Base-by-base conservation (phyloP, 2,797 vertebrate genomes). In the Apogon hyalosoma region DNA sequence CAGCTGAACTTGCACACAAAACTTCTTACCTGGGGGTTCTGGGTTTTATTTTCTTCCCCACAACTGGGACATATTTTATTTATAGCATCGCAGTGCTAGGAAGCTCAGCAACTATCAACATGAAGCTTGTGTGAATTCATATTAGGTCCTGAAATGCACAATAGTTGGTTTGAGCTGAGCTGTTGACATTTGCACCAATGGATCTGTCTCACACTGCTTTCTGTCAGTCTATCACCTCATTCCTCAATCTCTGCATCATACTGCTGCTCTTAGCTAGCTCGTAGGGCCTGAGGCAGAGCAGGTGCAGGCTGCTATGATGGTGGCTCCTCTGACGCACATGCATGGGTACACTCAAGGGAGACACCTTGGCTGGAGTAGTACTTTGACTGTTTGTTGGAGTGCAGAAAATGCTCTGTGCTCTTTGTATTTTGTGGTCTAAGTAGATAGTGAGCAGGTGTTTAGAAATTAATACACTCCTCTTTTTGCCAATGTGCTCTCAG, bases 391-490 rank as follows among this genome's bases (percentile, higher is more conserved):
- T 79, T 83, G 74, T 72, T 61, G 66, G 63, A 71, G 50, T 16
- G 47, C 59, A 64, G 41, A 42, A 75, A 64, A 57, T 46, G 61
- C 80, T 80, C 18, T 47, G 36, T 24, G 43, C 63, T 21, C 38
- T 53, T 80, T 76, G 72, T 80, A 33, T 71, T 77, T 54, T 56
- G 55, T 28, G 53, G 69, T 63, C 59, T 68, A 63, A 73, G 74
- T 76, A 49, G 79, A 80, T 74, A 74, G 79, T 21, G 79, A 87
- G 86, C 88, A 90, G 86, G 88, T 87, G 81, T 86, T 88, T 65
- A 53, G 64, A 77, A 85, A 86, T 81, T 54, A 78, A 85, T 85
- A 73, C 71, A 60, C 43, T 38, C 41, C 38, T 72, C 55, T 39
- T 6, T 68, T 73, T 78, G 83, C 79, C 72, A 71, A 67, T 14